Conservation (phyloP, 2,888 invertebrate species). For the Elegia similella region DNA sequence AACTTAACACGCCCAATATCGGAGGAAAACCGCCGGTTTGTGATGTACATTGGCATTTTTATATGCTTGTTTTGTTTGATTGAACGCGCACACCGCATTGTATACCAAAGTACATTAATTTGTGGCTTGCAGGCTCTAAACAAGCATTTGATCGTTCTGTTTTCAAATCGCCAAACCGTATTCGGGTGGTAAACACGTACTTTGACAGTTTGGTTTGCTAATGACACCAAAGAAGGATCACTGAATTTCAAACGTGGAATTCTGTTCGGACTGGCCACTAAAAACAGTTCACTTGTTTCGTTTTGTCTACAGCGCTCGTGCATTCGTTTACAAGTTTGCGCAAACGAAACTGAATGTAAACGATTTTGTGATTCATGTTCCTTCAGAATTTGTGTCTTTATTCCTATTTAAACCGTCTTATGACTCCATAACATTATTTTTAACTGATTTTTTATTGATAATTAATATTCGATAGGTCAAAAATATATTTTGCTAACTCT, state of each 20-base stretch:
- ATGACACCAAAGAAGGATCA: conserved; percentile 7
- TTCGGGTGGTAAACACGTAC: conserved; percentile 8
- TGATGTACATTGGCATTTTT: too few relatives aligned
- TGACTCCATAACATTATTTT: not conserved
- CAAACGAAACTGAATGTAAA: not conserved
- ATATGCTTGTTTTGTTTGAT: too few relatives aligned
- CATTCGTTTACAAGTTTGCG: conserved; percentile 1
- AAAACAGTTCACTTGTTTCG: conserved; percentile 10
- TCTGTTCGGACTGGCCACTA: not conserved
- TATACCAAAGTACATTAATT: too few relatives aligned
- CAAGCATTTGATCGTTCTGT: conserved; percentile 1
- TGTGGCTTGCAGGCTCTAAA: not conserved
- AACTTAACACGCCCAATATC: conserved; percentile 14
- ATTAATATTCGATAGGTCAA: not conserved
- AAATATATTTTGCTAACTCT: not conserved
- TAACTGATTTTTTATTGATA: not conserved
- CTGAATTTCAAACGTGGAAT: conserved; percentile 11
- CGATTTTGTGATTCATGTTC: not conserved
- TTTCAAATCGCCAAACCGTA: conserved; percentile 1
- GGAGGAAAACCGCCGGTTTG: too few relatives aligned
- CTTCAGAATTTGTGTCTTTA: conserved; percentile 1
- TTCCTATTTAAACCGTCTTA: not conserved
- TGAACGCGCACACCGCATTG: too few relatives aligned
- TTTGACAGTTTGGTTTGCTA: conserved; percentile 2
- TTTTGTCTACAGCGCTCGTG: not conserved